Conservation (phyloP, 1,140 invertebrate genomes). For the Heliothis subflexa region DNA sequence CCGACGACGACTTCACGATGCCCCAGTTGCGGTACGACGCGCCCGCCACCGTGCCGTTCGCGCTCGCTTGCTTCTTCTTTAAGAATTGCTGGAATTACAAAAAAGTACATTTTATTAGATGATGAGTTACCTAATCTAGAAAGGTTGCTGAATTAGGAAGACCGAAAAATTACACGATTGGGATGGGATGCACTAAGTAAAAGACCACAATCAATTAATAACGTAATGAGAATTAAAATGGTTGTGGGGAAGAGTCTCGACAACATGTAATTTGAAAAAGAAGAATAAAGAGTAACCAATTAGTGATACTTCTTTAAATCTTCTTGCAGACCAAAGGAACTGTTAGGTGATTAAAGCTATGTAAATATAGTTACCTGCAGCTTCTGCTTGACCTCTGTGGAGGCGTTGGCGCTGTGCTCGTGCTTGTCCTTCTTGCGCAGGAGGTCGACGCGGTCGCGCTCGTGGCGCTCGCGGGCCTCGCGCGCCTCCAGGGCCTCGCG, state of each 20-base stretch:
- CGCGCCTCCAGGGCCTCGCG: constrained; percentile 85
- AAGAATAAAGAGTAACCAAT: too few relatives aligned
- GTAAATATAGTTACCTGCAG: constrained; percentile 88
- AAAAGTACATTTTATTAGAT: constrained; percentile 8
- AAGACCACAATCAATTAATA: too few relatives aligned
- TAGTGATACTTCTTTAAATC: too few relatives aligned
- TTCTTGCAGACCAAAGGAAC: too few relatives aligned
- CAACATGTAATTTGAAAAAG: too few relatives aligned
- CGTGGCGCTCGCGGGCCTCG: constrained; percentile 89
- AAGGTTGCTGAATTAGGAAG: too few relatives aligned
- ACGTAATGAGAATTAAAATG: too few relatives aligned
- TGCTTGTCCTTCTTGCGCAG: constrained; percentile 97
- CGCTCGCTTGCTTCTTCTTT: constrained; percentile 95
- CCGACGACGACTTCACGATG: constrained; percentile 88
- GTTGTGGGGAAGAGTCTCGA: too few relatives aligned
- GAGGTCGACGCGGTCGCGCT: constrained; percentile 93
- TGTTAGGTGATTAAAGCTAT: too few relatives aligned
- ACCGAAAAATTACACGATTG: too few relatives aligned
- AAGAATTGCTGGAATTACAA: constrained; percentile 92
- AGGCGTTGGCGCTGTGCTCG: constrained; percentile 97
- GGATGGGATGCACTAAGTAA: too few relatives aligned
- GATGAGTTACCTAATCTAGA: too few relatives aligned
- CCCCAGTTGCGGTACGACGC: constrained; percentile 89
- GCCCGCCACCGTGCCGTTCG: constrained; percentile 89
- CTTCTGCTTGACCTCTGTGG: constrained; percentile 97